Percentiles rank a stretch among this genome's conserved stretches.
These are phyloP conservation scores for Gnathonemus longibarbis DNA, from an alignment of 2,113 vertebrate genomes.

Conservation along the genomic window DNA sequence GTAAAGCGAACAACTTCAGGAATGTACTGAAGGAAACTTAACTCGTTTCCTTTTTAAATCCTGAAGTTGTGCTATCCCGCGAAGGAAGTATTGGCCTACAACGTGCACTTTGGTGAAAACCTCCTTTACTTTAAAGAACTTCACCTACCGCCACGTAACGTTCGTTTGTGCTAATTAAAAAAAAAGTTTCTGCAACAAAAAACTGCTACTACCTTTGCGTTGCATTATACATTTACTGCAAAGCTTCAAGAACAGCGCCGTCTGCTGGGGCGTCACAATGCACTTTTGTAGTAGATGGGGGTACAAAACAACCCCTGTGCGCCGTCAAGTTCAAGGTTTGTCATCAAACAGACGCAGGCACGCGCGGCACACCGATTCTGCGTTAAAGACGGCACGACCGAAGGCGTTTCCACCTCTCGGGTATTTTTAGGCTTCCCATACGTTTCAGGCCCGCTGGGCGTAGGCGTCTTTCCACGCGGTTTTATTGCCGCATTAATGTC, in stretches of 20 bases:
- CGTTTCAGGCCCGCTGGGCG: not conserved
- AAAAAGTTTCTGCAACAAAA: not conserved
- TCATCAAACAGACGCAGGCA: not conserved
- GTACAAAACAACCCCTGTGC: not conserved
- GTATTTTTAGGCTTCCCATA: not conserved
- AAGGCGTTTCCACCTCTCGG: not conserved
- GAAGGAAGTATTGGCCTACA: not conserved
- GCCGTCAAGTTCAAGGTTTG: not conserved
- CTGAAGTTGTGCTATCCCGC: not conserved
- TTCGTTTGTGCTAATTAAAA: not conserved
- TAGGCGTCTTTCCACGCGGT: not conserved
- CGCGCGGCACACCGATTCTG: not conserved
- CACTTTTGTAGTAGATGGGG: not conserved
- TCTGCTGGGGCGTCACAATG: slow-evolving; percentile 17
- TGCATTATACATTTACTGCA: not conserved
- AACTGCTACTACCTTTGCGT: not conserved
- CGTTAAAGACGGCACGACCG: not conserved
- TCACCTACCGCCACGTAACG: not conserved
- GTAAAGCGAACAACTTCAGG: slow-evolving; percentile 6
- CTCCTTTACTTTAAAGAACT: not conserved
- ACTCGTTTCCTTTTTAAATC: not conserved
- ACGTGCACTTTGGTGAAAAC: not conserved
- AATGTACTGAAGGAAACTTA: not conserved
- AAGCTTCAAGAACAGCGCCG: slow-evolving; percentile 18
- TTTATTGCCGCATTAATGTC: not conserved